Evolutionary conservation across 2,888 invertebrate species (phyloP).

Genomic region (Blera fallax): DNA sequence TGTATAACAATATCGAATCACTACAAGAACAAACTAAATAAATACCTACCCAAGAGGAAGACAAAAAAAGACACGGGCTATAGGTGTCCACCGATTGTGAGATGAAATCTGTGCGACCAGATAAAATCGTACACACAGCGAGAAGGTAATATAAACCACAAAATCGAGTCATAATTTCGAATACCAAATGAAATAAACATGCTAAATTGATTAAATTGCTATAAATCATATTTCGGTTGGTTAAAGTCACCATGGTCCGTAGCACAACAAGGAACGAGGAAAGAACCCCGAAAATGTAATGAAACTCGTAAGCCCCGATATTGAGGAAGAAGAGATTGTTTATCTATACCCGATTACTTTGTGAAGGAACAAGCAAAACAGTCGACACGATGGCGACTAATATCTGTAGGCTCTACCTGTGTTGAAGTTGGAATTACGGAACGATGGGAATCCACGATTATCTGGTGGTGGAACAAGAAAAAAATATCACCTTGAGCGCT

Average conservation of each 20-base stretch:
- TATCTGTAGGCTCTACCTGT: slow-evolving; percentile 44
- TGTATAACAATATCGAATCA: slow-evolving; percentile 61
- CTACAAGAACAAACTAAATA: slow-evolving; percentile 58
- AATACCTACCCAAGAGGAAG: slow-evolving; percentile 13
- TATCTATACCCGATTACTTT: slow-evolving; percentile 61
- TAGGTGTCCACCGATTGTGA: slow-evolving; percentile 56
- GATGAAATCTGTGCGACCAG: slow-evolving; percentile 64
- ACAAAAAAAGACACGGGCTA: slow-evolving; percentile 30
- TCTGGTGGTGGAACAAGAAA: slow-evolving; percentile 42
- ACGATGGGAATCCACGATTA: slow-evolving; percentile 51
- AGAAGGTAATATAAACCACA: slow-evolving; percentile 60
- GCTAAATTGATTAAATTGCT: slow-evolving; percentile 81
- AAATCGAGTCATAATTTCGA: slow-evolving; percentile 67
- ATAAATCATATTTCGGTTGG: slow-evolving; percentile 79
- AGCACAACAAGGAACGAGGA: slow-evolving; percentile 26
- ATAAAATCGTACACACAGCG: slow-evolving; percentile 57
- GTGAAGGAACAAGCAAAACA: slow-evolving; percentile 61
- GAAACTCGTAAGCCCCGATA: slow-evolving; percentile 33
- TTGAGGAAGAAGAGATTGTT: slow-evolving; percentile 66
- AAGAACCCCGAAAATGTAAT: slow-evolving; percentile 8
- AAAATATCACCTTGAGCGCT: slow-evolving; percentile 50
- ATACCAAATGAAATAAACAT: slow-evolving; percentile 76
- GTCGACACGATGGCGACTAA: slow-evolving; percentile 66
- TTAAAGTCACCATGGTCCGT: neutral
- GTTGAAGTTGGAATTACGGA: slow-evolving; percentile 28